Evolutionary conservation across 1,140 invertebrate genomes (phyloP).

Genomic region (Drosophila neocordata): DNA sequence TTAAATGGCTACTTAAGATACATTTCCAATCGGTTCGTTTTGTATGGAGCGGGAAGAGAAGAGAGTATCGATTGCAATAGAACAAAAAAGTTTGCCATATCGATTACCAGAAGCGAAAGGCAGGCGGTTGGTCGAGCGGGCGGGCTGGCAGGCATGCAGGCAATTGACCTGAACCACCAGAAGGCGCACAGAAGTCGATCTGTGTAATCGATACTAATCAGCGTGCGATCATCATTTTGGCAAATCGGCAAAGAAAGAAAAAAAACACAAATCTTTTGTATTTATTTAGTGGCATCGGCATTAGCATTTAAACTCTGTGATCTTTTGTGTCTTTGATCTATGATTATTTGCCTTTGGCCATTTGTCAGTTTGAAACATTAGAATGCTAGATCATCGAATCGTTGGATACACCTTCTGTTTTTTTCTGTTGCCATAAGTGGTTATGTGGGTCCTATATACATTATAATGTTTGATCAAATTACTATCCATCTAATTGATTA

Average conservation of each 20-base stretch:
- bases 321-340: conserved; percentile 44
- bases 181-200: conserved; percentile 69
- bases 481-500: conserved; percentile 43
- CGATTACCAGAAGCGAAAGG: conserved; percentile 52
- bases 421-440: too few species aligned
- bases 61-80: conserved; percentile 37
- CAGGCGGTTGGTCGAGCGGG: background rate
- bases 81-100: conserved; percentile 57
- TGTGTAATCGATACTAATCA: conserved; percentile 72
- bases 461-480: too few species aligned
- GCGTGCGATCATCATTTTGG: conserved; percentile 33
- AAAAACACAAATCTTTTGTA: conserved; percentile 17
- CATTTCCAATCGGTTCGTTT: conserved; percentile 18
- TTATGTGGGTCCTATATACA: too few species aligned
- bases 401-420: too few species aligned
- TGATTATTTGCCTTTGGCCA: conserved; percentile 26
- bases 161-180: conserved; percentile 66
- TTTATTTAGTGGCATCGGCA: conserved; percentile 25
- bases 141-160: conserved; percentile 16
- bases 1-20: conserved; percentile 78
- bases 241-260: conserved; percentile 4
- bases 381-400: background rate
- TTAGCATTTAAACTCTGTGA: conserved; percentile 32
- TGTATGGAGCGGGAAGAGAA: conserved; percentile 19
- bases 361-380: conserved; percentile 27